Evolutionary conservation across 2,113 vertebrate genomes (phyloP), one percentile per base, ranked within the genome.

Genomic region (Anolis sagrei): DNA sequence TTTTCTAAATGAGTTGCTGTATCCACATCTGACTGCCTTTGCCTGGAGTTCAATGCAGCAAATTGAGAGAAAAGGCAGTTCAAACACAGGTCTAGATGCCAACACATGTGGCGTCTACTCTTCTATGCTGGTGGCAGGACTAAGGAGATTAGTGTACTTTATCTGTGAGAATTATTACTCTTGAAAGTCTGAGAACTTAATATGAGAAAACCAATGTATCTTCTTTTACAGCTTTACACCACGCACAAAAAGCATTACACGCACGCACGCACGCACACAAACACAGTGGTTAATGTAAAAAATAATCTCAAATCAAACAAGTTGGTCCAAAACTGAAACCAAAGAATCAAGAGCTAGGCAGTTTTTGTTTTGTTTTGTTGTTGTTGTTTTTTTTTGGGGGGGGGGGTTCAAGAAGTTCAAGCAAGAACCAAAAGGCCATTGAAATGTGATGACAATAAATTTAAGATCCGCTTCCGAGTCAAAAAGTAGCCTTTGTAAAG

Each of bases 311-410:
- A 88, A 89, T 73, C 81, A 92, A 93, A 90, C 48, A 49, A 27
- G 84, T 95, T 95, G 95, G 95, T 95, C 92, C 94, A 94, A 87
- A 94, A 91, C 85, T 91, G 1, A 90, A 93, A 91, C 87, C 84
- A 88, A 92, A 92, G 80, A 91, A 92, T 93, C 82, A 79, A 93
- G 90, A 87, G 90, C 87, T 81, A 85, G 82, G 75, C 84, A 86
- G 58, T 44, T n/a, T n/a, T n/a, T n/a, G n/a, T n/a, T n/a, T n/a
- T n/a, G n/a, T n/a, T n/a, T n/a, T n/a, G n/a, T n/a, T n/a, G n/a
- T n/a, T n/a, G n/a, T n/a, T n/a, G n/a, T n/a, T n/a, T n/a, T n/a
- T n/a, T 2, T 10, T 7, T 10, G 27, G 25, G 34, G 9, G 16
- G 16, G 66, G 61, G 19, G 11, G 27, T 4, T 21, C 4, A 93